These are phyloP conservation scores for Tympanuchus pallidicinctus DNA, from an alignment of 2,113 vertebrate genomes.

Conservation along the genomic window DNA sequence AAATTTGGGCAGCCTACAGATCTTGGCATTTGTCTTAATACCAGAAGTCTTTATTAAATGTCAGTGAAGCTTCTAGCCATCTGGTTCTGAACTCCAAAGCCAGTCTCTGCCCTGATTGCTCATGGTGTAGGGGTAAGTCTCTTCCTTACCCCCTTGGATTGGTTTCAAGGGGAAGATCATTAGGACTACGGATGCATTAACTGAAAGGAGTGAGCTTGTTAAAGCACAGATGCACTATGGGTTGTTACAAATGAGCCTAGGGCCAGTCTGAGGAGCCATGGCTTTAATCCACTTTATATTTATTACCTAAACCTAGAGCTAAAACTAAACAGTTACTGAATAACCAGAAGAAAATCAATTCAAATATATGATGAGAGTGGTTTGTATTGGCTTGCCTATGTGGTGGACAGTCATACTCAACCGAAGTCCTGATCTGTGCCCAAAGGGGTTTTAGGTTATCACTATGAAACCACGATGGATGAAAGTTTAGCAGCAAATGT, in stretches of 20 bases:
- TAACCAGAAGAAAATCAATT: neutral
- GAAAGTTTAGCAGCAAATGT: neutral
- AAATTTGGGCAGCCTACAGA: slow-evolving; percentile 16
- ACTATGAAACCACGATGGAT: neutral
- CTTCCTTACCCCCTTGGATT: neutral
- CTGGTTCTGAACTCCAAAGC: neutral
- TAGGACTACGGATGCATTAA: neutral
- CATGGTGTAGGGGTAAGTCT: neutral
- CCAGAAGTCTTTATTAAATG: neutral
- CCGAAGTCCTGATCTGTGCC: neutral
- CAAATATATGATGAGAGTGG: neutral
- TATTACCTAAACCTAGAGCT: neutral
- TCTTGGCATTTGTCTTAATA: neutral
- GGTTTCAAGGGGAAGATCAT: neutral
- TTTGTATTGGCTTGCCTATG: neutral
- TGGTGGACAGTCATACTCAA: neutral
- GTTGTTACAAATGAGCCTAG: neutral
- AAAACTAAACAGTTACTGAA: neutral
- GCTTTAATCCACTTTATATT: neutral
- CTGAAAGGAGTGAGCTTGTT: neutral
- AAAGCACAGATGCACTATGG: rapidly evolving
- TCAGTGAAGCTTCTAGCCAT: neutral
- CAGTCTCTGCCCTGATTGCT: neutral
- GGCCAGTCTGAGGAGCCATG: neutral
- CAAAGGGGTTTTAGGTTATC: neutral